phyloP scores from a whole-genome alignment of 2,888 invertebrate genomes.

The Drosophila fungiperda region DNA sequence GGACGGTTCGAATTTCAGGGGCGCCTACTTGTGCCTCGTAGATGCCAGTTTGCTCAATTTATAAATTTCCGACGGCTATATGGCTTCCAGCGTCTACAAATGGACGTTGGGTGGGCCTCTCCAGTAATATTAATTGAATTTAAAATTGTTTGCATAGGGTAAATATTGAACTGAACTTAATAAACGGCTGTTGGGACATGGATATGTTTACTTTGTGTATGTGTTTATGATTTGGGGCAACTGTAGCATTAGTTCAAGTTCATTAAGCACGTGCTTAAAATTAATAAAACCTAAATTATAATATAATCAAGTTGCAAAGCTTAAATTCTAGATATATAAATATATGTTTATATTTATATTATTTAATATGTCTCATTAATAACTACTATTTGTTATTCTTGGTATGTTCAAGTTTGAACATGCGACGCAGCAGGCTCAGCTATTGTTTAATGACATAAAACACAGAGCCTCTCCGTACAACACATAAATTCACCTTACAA shows the following conservation, averaged over 20 bases:
- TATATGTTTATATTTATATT: not conserved
- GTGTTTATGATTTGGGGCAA: constrained; percentile 17
- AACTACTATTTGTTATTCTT: not conserved
- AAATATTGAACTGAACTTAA: constrained; percentile 27
- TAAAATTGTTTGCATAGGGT: constrained; percentile 47
- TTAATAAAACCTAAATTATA: too few relatives aligned
- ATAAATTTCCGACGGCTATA: constrained; percentile 32
- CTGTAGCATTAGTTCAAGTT: constrained; percentile 3
- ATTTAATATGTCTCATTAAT: not conserved
- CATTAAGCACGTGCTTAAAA: not conserved
- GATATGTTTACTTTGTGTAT: constrained; percentile 13
- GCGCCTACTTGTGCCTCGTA: constrained; percentile 13
- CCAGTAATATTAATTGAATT: constrained; percentile 48
- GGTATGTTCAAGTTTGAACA: too few relatives aligned
- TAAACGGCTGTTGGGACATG: not conserved
- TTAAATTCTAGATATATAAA: not conserved
- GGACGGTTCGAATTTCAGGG: not conserved
- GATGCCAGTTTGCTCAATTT: constrained; percentile 26
- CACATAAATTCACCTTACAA: too few relatives aligned
- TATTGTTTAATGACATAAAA: too few relatives aligned
- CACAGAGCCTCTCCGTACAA: too few relatives aligned
- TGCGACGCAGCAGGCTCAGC: too few relatives aligned
- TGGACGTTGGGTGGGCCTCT: constrained; percentile 3
- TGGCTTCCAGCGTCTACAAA: not conserved
- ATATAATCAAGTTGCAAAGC: too few relatives aligned